Evolutionary conservation across 2,888 invertebrate genomes (phyloP).

Genomic region (Gari tellinella): DNA sequence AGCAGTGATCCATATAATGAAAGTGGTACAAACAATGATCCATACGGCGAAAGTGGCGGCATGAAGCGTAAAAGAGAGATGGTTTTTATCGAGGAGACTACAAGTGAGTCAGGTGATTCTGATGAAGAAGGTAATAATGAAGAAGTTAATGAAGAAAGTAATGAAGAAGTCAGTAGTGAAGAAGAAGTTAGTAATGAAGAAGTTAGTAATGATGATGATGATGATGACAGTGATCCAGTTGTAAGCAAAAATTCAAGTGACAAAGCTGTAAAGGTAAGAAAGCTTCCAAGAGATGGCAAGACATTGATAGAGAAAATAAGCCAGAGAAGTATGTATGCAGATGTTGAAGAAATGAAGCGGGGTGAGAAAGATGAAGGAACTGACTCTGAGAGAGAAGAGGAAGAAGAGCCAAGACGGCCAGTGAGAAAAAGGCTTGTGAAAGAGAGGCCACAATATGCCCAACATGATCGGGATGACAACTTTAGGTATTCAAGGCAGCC

Average conservation of each 20-base stretch:
- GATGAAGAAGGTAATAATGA: constrained; percentile 6
- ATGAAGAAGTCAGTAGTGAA: constrained; percentile 18
- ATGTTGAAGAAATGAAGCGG: constrained; percentile 49
- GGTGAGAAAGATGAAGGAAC: constrained; percentile 3
- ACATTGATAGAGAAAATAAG: constrained; percentile 41
- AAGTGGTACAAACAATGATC: neutral
- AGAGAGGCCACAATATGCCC: too few species aligned
- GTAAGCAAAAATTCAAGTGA: constrained; percentile 8
- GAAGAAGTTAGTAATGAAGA: neutral
- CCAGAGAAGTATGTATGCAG: constrained; percentile 55
- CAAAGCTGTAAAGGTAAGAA: constrained; percentile 22
- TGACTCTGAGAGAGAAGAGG: neutral
- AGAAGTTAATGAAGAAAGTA: constrained; percentile 1
- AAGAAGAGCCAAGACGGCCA: neutral
- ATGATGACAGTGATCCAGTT: constrained; percentile 11
- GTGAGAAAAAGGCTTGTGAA: neutral
- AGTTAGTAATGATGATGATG: neutral
- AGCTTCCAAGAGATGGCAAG: constrained; percentile 41
- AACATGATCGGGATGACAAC: neutral
- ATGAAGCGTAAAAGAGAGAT: constrained; percentile 5
- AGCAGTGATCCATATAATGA: neutral
- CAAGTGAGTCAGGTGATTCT: neutral
- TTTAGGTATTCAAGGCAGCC: neutral
- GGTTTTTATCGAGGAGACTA: neutral
- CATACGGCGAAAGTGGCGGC: neutral